Percentiles rank a stretch among this genome's conserved stretches.
These are phyloP conservation scores for Lepidothrix coronata DNA, from an alignment of 2,113 vertebrate species.

Conservation along the genomic window DNA sequence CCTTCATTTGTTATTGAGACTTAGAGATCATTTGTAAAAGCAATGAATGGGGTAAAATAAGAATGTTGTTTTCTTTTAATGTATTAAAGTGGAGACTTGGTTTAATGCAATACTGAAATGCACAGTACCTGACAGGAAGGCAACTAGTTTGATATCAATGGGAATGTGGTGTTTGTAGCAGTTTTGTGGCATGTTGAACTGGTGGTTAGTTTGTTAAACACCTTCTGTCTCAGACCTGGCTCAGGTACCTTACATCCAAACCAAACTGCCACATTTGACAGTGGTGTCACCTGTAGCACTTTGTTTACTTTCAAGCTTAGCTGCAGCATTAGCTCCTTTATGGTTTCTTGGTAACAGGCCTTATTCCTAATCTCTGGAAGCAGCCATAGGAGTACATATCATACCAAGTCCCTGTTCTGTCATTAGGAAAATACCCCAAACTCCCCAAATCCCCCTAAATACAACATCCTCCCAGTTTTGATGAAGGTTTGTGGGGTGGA, in stretches of 20 bases:
- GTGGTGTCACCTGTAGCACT: background rate
- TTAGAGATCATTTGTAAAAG: background rate
- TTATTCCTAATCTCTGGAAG: background rate
- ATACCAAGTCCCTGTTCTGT: background rate
- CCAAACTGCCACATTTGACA: background rate
- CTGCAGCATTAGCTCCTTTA: background rate
- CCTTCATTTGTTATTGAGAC: background rate
- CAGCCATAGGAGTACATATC: background rate
- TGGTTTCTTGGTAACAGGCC: background rate
- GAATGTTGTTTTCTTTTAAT: background rate
- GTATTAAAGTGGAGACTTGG: background rate
- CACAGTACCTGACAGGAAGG: background rate
- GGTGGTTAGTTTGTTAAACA: background rate
- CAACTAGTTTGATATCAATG: background rate
- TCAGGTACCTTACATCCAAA: accelerated
- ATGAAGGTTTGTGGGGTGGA: accelerated
- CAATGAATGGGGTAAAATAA: background rate
- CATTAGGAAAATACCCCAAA: background rate
- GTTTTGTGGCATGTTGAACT: background rate
- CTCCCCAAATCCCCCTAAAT: background rate
- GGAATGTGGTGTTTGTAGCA: background rate
- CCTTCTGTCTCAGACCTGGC: background rate
- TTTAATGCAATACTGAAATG: background rate
- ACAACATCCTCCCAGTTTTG: background rate
- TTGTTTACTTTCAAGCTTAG: background rate